Conservation (phyloP, 2,888 invertebrate genomes). For the Eucera pruinosa region DNA sequence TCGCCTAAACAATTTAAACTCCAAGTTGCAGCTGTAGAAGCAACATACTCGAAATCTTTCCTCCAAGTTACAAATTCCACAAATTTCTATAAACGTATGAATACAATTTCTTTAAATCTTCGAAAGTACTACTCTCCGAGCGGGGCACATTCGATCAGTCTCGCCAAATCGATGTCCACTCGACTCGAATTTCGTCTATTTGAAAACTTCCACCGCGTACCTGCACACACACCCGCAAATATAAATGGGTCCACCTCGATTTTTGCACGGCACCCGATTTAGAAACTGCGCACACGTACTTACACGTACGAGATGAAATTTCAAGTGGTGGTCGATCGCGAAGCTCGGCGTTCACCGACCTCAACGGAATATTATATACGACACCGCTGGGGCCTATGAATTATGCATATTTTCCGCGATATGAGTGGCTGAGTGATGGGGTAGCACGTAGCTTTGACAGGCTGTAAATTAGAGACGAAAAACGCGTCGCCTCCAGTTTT, state of each 20-base stretch:
- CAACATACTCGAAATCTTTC: too few species aligned
- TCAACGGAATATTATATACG: constrained; percentile 71
- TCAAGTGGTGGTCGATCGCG: constrained; percentile 69
- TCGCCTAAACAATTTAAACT: too few species aligned
- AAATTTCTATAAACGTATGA: neutral
- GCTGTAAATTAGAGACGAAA: constrained; percentile 82
- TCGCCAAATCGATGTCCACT: neutral
- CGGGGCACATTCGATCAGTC: neutral
- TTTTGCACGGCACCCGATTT: neutral
- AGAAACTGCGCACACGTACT: neutral
- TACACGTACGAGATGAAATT: constrained; percentile 58
- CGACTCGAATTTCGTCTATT: neutral
- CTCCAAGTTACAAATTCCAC: too few species aligned
- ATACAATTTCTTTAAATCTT: neutral
- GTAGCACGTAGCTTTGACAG: constrained; percentile 80
- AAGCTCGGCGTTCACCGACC: constrained; percentile 60
- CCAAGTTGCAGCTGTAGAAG: too few species aligned
- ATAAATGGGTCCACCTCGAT: neutral
- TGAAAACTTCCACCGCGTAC: neutral
- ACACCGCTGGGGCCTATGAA: constrained; percentile 74
- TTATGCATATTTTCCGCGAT: constrained; percentile 83
- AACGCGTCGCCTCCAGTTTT: constrained; percentile 50
- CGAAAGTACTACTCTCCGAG: neutral
- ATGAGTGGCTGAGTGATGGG: constrained; percentile 83
- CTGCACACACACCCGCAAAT: neutral